Conservation (phyloP, 23 tunicate genomes). For the Halocynthia aurantium region DNA sequence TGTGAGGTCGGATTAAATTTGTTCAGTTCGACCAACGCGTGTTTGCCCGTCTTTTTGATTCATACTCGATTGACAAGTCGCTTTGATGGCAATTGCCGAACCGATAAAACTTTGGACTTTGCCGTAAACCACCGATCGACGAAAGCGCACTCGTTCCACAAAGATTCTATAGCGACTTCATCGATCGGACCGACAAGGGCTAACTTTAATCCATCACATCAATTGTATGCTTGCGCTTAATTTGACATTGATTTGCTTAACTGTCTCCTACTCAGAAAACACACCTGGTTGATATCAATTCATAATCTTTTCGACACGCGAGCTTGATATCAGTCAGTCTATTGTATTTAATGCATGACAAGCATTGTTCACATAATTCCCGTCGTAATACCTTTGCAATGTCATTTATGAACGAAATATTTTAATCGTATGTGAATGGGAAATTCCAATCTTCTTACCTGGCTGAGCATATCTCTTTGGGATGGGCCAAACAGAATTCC, state of each 20-base stretch:
- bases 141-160: too few species aligned
- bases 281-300: slow-evolving; percentile 8
- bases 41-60: slow-evolving; percentile 3
- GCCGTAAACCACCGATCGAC: not conserved
- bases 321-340: slow-evolving; percentile 3
- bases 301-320: not conserved
- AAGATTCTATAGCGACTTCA: too few species aligned
- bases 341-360: not conserved
- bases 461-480: slow-evolving; percentile 21
- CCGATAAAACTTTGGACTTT: not conserved
- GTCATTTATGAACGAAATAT: not conserved
- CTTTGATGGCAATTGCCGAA: slow-evolving; percentile 1
- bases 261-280: not conserved
- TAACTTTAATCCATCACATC: too few species aligned
- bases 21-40: slow-evolving; percentile 6
- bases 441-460: slow-evolving; percentile 10
- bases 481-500: slow-evolving; percentile 21
- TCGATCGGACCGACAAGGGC: too few species aligned
- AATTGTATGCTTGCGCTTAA: not conserved
- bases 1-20: not conserved
- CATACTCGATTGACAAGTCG: not conserved
- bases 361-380: too few species aligned
- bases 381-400: too few species aligned
- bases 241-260: slow-evolving; percentile 1
- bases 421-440: not conserved